Base-by-base conservation (phyloP, 2,797 vertebrate genomes). In the Gobio occitaniae region DNA sequence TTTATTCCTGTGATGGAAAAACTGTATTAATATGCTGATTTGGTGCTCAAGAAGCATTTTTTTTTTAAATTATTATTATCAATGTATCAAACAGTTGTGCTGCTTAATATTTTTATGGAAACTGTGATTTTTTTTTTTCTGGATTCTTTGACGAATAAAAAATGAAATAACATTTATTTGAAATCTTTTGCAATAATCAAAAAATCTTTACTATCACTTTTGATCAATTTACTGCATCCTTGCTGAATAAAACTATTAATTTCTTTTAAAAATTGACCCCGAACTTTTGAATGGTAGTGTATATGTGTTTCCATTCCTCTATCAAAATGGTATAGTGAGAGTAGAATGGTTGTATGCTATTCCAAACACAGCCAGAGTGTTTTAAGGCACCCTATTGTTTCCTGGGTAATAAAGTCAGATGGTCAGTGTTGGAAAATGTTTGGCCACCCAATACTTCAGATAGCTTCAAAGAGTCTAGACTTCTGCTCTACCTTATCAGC, bases 401-500 rank as follows among this genome's bases (percentile, higher is more conserved):
- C 48, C 74, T 77, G 63, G 65, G 56, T 48, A 16, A 78, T 65
- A 83, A 36, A 66, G 21, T 48, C 44, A 0, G 1, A 9, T 79
- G 61, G 78, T 50, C 78, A 50, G 61, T 79, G 61, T 32, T 50
- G 19, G 12, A 66, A 50, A 66, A 66, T 66, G 17, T 66, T 66
- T 79, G 78, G 15, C 65, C 7, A 15, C 3, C 66, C 75, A 70
- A 25, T 78, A 38, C 4, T 82, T 89, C 36, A 86, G 80, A 86
- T 77, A 74, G 83, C 81, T 87, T 84, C 74, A 87, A 84, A 79
- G 61, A 76, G 78, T 88, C 85, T 69, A 80, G 87, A 78, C 84
- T 84, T 84, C 77, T 82, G 52, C 87, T 79, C 74, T 85, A 80
- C 86, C 87, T 88, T 82, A 78, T 89, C 88, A 88, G 78, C 81